Conservation (phyloP, 2,113 vertebrate genomes). For the Cebidichthys violaceus region DNA sequence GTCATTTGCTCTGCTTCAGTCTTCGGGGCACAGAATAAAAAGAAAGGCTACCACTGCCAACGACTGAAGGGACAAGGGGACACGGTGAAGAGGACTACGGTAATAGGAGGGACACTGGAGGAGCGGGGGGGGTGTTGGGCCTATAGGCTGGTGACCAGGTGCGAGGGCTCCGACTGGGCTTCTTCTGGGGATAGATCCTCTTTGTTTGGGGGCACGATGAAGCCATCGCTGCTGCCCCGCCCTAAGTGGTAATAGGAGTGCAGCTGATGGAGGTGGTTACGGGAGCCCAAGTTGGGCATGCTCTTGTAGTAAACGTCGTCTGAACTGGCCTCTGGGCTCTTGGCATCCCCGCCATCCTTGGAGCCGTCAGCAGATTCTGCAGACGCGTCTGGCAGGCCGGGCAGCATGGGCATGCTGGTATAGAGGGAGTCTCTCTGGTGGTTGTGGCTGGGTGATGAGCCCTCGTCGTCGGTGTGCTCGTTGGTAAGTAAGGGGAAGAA, state of each 20-base stretch:
- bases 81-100: conserved; percentile 36
- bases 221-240: conserved; percentile 96
- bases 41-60: conserved; percentile 88
- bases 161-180: conserved; percentile 88
- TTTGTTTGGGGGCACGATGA: conserved; percentile 93
- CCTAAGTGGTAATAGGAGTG: conserved; percentile 97
- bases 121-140: conserved; percentile 17
- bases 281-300: conserved; percentile 97
- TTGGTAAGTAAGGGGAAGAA: conserved; percentile 96
- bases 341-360: conserved; percentile 72
- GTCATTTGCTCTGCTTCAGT: conserved; percentile 69
- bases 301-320: conserved; percentile 99
- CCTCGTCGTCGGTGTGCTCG: conserved; percentile 91
- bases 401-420: conserved; percentile 94
- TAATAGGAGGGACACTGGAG: conserved; percentile 50
- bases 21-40: conserved; percentile 85
- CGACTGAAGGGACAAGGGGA: conserved; percentile 83
- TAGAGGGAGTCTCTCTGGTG: conserved; percentile 94
- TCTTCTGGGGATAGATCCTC: conserved; percentile 90
- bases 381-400: conserved; percentile 83
- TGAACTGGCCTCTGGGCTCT: conserved; percentile 74
- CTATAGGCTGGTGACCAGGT: conserved; percentile 99
- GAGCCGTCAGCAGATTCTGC: conserved; percentile 75
- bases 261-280: conserved; percentile 94
- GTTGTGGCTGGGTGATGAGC: conserved; percentile 84